Conservation (phyloP, 2,888 invertebrate species). For the Zootermopsis nevadensis region DNA sequence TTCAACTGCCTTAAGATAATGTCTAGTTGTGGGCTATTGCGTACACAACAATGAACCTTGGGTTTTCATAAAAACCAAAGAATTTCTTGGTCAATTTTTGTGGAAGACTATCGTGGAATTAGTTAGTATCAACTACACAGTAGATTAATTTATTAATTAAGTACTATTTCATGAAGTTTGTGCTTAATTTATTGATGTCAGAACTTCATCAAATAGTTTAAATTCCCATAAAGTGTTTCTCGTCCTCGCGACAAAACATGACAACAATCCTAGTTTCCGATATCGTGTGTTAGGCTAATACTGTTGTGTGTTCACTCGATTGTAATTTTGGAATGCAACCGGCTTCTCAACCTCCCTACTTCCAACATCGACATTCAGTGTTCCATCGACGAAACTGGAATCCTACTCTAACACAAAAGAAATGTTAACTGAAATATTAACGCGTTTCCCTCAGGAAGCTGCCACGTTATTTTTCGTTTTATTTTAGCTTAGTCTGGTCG, state of each 20-base stretch:
- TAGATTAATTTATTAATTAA: too few relatives aligned
- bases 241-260: neutral
- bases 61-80: too few relatives aligned
- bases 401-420: neutral
- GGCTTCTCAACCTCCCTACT: neutral
- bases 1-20: too few relatives aligned
- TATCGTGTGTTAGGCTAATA: neutral
- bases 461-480: neutral
- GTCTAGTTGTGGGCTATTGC: too few relatives aligned
- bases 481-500: neutral
- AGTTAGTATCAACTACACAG: too few relatives aligned
- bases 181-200: too few relatives aligned
- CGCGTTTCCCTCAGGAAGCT: neutral
- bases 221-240: too few relatives aligned
- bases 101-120: too few relatives aligned
- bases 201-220: too few relatives aligned
- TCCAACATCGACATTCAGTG: neutral
- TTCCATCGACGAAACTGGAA: neutral
- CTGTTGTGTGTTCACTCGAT: neutral
- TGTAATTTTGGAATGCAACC: neutral
- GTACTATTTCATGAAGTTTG: too few relatives aligned
- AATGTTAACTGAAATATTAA: conserved; percentile 6
- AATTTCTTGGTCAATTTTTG: too few relatives aligned
- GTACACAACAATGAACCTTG: too few relatives aligned
- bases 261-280: neutral